Conservation (phyloP, 2,113 vertebrate genomes). For the Grallaria varia region DNA sequence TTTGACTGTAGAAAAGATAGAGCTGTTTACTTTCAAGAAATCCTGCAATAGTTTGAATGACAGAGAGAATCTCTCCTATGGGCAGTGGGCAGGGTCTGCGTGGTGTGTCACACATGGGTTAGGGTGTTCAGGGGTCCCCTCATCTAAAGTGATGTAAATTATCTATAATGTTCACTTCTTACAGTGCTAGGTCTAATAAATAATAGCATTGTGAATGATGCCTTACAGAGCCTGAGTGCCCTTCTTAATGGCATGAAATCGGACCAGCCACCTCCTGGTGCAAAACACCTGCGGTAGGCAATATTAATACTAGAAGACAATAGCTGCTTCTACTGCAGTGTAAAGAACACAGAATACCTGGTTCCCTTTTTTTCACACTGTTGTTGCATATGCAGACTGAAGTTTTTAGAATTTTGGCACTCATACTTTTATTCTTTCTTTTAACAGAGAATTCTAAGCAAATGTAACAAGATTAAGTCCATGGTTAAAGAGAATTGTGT, state of each 20-base stretch:
- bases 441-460: background rate
- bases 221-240: background rate
- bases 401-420: background rate
- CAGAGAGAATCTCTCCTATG: background rate
- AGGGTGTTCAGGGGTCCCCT: background rate
- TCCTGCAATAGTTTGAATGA: background rate
- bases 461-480: background rate
- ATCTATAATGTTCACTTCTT: background rate
- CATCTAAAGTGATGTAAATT: background rate
- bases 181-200: background rate
- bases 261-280: background rate
- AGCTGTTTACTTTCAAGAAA: background rate
- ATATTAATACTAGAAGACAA: background rate
- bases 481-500: background rate
- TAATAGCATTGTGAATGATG: background rate
- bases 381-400: background rate
- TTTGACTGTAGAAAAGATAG: background rate
- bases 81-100: background rate
- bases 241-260: background rate
- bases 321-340: background rate
- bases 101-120: fast-evolving
- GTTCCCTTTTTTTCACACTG: background rate
- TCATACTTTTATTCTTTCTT: background rate
- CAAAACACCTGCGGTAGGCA: background rate
- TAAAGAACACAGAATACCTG: background rate